Evolutionary conservation across 92 coral and sea anemone species (phyloP), one percentile per base, ranked within the genome.

Genomic region (Phenganax marumi): DNA sequence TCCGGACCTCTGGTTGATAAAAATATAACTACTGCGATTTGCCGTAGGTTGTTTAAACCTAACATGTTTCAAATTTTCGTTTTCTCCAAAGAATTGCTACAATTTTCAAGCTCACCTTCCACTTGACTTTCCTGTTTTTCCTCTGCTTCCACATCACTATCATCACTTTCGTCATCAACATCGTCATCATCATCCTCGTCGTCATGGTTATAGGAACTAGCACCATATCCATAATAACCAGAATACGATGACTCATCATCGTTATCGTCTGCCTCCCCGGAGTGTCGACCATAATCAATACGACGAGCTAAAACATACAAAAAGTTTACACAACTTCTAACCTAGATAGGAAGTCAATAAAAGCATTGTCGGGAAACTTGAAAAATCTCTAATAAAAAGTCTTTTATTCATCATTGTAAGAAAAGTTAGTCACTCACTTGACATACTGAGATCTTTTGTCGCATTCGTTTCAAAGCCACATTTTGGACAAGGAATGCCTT

Each of bases 401-500:
- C 43, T 33, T 33, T 2, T 33, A 33, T 33, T 33, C 43, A 33
- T 33, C 43, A 1, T 33, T 33, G 43, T 33, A 33, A 33, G 43
- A 33, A 2, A 33, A 33, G 3, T 33, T 33, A 33, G 43, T 33
- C 12, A 90, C 98, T 90, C 89, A 95, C 98, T 92, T 17, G 98
- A 95, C 93, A 95, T 92, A 81, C 97, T 89, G 3, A 95, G 92
- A 52, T 95, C 98, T 73, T 95, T 95, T 14, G 98, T 95, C 73
- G 93, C 95, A 52, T 88, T 93, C 19, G 98, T 95, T 47, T 92
- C 92, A 47, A 89, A 88, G 33, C 97, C 93, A 79, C 98, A 95
- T 80, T 95, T 95, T 25, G 98, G 98, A 71, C 98, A 95, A 12
- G 98, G 98, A 70, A 95, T 79, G 17, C 89, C 84, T 73, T 95